Evolutionary conservation across 2,797 vertebrate genomes (phyloP).

Genomic region (Premnoplex brunnescens): DNA sequence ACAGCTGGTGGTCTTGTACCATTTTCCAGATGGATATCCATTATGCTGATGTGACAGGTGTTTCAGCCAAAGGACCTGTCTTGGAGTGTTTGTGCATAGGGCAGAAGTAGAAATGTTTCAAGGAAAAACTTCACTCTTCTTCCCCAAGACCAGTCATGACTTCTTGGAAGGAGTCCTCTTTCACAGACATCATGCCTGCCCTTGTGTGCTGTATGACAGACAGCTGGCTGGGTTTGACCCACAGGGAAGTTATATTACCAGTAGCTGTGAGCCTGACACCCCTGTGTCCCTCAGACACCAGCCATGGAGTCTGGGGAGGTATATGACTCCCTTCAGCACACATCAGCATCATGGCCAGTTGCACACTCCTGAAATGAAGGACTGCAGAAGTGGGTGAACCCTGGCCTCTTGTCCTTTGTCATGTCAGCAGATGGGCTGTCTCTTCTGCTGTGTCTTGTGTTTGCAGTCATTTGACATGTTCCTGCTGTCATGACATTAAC

Average conservation of each 20-base stretch:
- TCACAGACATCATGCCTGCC: neutral
- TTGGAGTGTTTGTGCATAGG: neutral
- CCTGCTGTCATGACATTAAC: neutral
- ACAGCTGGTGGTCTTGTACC: neutral
- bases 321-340: neutral
- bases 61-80: neutral
- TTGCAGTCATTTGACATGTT: neutral
- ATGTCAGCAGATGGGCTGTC: neutral
- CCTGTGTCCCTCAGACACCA: neutral
- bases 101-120: neutral
- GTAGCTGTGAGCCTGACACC: neutral
- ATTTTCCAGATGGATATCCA: accelerated
- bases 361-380: neutral
- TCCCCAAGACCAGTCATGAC: neutral
- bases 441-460: neutral
- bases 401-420: neutral
- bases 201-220: neutral
- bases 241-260: neutral
- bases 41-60: neutral
- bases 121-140: accelerated
- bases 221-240: neutral
- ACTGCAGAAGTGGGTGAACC: neutral
- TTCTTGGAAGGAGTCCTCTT: neutral
- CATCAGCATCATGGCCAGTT: too few relatives aligned
- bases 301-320: neutral